Base-by-base conservation (phyloP, 2,113 vertebrate species). In the Abramis brama region DNA sequence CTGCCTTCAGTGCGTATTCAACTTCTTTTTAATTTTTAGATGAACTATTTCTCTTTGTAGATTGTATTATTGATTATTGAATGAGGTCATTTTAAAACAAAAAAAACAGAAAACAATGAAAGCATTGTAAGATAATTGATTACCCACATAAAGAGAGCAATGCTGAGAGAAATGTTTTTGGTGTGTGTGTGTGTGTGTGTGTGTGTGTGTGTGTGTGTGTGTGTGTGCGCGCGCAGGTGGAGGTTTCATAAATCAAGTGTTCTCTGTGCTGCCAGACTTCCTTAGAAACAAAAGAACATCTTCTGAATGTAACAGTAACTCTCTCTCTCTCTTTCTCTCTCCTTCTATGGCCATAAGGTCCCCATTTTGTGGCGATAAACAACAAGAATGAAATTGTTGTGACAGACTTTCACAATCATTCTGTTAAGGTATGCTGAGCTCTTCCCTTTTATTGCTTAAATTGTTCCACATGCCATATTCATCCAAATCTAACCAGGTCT, bases 311-410 rank as follows among this genome's bases (percentile, higher is more conserved):
- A 23, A 57, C 36, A 21, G 4, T 47, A 10, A 30, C 39, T 73
- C 27, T 50, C 19, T 70, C 10, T 73, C 10, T 68, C 43, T 82
- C 33, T 85, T 73, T 86, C 52, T 62, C 39, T 64, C 82, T 86
- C 15, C 62, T 2, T 82, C 23, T 82, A 55, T 85, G 88, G 71
- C 64, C 21, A 90, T 21, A 89, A 98, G 97, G 97, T 83, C 98
- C 98, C n/a, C 97, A 99, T 92, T 99, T 99, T 84, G 97, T 99
- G 88, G 97, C 97, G 0, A 97, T 99, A 27, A 99, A 99, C 92
- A 99, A 97, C 95, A 99, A 97, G 94, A 99, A 98, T 39, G 98
- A 99, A 92, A 99, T 99, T 0, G 95, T 99, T 86, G 98, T 99
- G 70, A 99, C 98, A 0, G 97, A 99, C 90, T 99, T 99, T 92